These are phyloP conservation scores for Oryzias sinensis DNA, from an alignment of 2,797 vertebrate genomes.

Conservation along the genomic window DNA sequence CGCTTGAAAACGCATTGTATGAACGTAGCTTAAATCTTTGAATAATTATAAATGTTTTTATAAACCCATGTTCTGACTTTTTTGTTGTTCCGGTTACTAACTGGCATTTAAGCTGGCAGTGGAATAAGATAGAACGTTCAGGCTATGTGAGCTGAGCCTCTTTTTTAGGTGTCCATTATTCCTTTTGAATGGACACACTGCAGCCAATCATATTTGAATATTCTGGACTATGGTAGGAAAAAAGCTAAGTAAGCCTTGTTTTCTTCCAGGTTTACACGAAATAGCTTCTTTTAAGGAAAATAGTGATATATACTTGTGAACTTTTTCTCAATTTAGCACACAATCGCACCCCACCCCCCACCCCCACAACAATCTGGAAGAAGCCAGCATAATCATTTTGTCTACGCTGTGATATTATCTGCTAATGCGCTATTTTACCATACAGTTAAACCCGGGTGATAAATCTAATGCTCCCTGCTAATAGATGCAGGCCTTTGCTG, in stretches of 20 bases:
- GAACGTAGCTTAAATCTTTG: too few relatives aligned
- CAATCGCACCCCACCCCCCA: constrained; percentile 47
- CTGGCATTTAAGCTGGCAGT: too few relatives aligned
- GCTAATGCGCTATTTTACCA: constrained; percentile 83
- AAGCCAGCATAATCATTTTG: constrained; percentile 78
- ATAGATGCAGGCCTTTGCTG: constrained; percentile 70
- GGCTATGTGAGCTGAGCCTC: too few relatives aligned
- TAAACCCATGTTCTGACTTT: too few relatives aligned
- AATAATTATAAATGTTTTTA: too few relatives aligned
- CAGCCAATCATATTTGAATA: too few relatives aligned
- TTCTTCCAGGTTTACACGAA: constrained; percentile 63
- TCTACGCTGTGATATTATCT: constrained; percentile 78
- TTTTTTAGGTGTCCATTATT: too few relatives aligned
- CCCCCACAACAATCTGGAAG: constrained; percentile 56
- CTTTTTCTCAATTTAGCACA: constrained; percentile 78
- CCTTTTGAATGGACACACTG: too few relatives aligned
- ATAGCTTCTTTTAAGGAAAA: constrained; percentile 57
- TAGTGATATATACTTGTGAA: constrained; percentile 69
- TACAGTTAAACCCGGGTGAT: constrained; percentile 80
- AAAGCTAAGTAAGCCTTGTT: constrained; percentile 6
- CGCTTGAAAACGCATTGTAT: too few relatives aligned
- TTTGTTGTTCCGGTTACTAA: too few relatives aligned
- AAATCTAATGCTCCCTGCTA: constrained; percentile 78
- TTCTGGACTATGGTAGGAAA: too few relatives aligned
- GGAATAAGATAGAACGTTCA: too few relatives aligned